Evolutionary conservation across 2,888 invertebrate genomes (phyloP), one percentile per base, ranked within the genome.

Genomic region (Clepsis dumicolana): DNA sequence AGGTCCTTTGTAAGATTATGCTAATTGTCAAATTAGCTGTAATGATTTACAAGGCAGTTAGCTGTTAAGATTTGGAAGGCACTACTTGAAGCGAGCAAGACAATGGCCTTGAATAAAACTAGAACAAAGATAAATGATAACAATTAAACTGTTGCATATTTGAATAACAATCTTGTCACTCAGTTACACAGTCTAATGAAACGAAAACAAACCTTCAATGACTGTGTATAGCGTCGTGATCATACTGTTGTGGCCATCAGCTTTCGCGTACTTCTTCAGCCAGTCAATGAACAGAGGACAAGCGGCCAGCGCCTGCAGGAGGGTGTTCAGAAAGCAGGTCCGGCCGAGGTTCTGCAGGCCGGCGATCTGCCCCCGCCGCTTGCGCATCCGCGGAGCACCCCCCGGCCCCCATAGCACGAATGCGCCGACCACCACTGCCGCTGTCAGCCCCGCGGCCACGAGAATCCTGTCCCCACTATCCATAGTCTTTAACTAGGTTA

Each of bases 291-390:
- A 97, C 71, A 95, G 95, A 41, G 97, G 96, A 85, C 98, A 98
- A 3, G 98, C 97, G 25, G 98, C 97, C 74, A 98, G 91, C 1
- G 98, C 97, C 91, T 99, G 99, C 27, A 99, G 93, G 56, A 98
- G 92, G 0, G 98, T 97, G 90, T 99, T 99, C 64, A 99, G 91
- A 85, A 98, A 99, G 88, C 99, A 99, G 0, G 98, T 98, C 76
- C 97, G 96, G 50, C 98, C 98, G 73, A 98, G 94, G 92, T 99
- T 99, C 75, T 97, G 96, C 41, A 99, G 94, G 8, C 98, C 99
- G 27, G 97, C 96, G 64, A 97, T 95, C 84, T 97, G 96, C 24
- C 97, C 97, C 77, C 95, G 92, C 32, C 95, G 91, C 80, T 95
- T 95, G 41, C 95, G 91, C 66, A 94, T 89, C 70, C 94, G 93